Percentiles rank a stretch among this genome's conserved stretches.
These are phyloP conservation scores for Kuschelorhynchus macadamiae DNA, from an alignment of 2,888 invertebrate species.

Conservation along the genomic window DNA sequence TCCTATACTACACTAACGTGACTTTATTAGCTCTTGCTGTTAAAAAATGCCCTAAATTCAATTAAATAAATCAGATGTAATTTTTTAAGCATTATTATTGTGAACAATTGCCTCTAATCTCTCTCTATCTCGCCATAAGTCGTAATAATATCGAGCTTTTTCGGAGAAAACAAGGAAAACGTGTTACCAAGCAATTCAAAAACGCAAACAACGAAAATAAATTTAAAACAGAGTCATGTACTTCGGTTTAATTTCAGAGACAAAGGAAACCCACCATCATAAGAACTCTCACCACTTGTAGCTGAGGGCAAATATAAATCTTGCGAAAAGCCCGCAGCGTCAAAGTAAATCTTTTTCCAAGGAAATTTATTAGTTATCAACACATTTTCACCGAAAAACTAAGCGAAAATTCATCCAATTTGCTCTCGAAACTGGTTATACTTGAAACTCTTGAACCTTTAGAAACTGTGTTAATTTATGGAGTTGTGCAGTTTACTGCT, in stretches of 20 bases:
- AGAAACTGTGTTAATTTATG: too few species aligned
- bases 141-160: too few species aligned
- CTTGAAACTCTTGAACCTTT: not conserved
- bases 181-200: not conserved
- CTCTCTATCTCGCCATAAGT: too few species aligned
- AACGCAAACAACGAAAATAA: not conserved
- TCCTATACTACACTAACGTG: too few species aligned
- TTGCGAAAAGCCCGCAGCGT: conserved; percentile 10
- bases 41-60: too few species aligned
- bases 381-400: conserved; percentile 17
- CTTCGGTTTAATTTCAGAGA: not conserved
- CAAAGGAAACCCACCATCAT: conserved; percentile 8
- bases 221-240: not conserved
- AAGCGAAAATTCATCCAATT: conserved; percentile 2
- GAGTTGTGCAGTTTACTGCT: too few species aligned
- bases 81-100: too few species aligned
- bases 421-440: conserved; percentile 5
- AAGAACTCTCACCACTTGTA: conserved; percentile 25
- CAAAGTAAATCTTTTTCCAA: conserved; percentile 10
- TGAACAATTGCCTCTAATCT: too few species aligned
- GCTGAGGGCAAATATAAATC: conserved; percentile 25
- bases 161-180: too few species aligned
- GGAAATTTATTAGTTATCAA: conserved; percentile 30
- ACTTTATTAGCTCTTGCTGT: too few species aligned
- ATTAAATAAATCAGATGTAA: too few species aligned